Evolutionary conservation across 1,140 invertebrate species (phyloP), one percentile per base, ranked within the genome.

Genomic region (Heliconius hewitsoni): DNA sequence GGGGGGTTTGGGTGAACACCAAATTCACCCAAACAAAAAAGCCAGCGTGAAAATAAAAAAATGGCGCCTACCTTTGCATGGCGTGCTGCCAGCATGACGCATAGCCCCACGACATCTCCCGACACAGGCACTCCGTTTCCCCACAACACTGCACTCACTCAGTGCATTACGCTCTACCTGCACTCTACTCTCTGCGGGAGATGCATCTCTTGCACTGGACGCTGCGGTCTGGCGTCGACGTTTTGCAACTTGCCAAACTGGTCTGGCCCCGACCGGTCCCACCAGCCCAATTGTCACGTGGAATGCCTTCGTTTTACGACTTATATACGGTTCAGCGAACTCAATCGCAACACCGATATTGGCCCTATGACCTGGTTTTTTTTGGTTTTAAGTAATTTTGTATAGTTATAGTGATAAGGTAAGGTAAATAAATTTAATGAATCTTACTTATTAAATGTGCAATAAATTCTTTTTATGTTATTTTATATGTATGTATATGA

Each of bases 11-110:
- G 23, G 23, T 23, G 23, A 23, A 23, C 23, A 23, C 23, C 23
- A 23, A 23, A 23, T 23, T 23, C 23, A 23, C 23, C 23, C 23
- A 23, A 23, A 23, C 23, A 23, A 23, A 23, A 23, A 23, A 23
- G 0, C 23, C 50, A 52, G 16, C 5, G 18, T 52, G 18, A 52
- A 52, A 52, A 52, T 19, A 52, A 52, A 46, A 52, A 19, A 3
- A 30, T 19, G 19, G 18, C 18, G 18, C 8, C 2, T 87, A 91
- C 90, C 90, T 90, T 90, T 82, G 89, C 90, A 81, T 87, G 87
- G 87, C 90, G 89, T 37, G 86, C 85, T 77, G 87, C 87, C 87
- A 91, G 83, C 90, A 91, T 90, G 82, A 78, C 78, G 77, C 75
- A 73, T 71, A 66, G 74, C 81, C 71, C 79, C 85, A 84, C 90